Evolutionary conservation across 2,888 invertebrate genomes (phyloP).

Genomic region (Bedellia somnulentella): DNA sequence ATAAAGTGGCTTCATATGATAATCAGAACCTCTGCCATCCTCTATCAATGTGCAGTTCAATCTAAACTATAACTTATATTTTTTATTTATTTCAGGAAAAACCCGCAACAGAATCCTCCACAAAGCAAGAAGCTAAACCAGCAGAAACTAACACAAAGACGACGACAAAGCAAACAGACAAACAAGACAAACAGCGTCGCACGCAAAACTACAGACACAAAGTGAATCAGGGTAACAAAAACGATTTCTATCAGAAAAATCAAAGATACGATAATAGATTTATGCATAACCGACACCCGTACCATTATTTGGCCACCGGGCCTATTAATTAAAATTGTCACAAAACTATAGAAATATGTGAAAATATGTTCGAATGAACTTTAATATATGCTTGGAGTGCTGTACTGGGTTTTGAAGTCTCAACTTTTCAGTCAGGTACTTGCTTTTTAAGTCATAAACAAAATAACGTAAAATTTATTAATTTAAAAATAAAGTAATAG

Average conservation of each 20-base stretch:
- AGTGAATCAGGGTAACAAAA: constrained; percentile 21
- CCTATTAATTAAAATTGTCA: constrained; percentile 45
- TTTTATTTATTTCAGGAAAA: constrained; percentile 23
- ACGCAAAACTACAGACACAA: constrained; percentile 39
- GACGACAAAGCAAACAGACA: no score
- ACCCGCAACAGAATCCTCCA: constrained; percentile 16
- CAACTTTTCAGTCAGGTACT: no score
- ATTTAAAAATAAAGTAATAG: no score
- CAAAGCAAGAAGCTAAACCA: constrained; percentile 14
- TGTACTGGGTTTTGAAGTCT: no score
- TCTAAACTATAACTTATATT: neutral
- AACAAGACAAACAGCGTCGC: constrained; percentile 21
- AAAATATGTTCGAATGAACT: constrained; percentile 62
- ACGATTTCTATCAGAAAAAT: constrained; percentile 40
- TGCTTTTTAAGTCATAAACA: no score
- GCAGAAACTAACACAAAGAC: constrained; percentile 1
- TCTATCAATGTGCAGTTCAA: no score
- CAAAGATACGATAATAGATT: constrained; percentile 39
- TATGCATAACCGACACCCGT: constrained; percentile 39
- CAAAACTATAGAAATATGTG: constrained; percentile 56
- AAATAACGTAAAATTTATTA: no score
- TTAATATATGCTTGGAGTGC: no score
- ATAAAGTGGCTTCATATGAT: no score
- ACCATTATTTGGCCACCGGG: constrained; percentile 43
- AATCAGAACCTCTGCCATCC: no score